Percentiles rank a stretch among this genome's conserved stretches.
These are phyloP conservation scores for Romanogobio albipinnatus DNA, from an alignment of 2,113 vertebrate genomes.

Conservation along the genomic window DNA sequence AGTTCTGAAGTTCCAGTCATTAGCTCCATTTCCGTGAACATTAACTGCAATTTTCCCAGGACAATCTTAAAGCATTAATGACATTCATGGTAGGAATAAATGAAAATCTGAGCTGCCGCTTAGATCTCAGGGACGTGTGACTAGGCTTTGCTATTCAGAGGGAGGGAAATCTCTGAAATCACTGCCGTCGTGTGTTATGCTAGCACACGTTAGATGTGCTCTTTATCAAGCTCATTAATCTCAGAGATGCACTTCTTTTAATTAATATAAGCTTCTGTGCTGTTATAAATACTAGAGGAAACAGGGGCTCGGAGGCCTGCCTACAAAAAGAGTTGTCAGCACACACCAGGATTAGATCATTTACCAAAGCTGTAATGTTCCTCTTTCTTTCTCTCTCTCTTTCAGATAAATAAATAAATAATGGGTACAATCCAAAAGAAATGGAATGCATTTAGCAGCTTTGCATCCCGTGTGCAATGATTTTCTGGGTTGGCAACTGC, in stretches of 20 bases:
- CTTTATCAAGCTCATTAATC: conserved; percentile 68
- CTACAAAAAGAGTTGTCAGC: conserved; percentile 39
- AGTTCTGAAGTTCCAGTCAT: conserved; percentile 50
- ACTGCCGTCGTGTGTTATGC: conserved; percentile 32
- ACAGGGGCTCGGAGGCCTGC: conserved; percentile 30
- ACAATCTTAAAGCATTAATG: conserved; percentile 40
- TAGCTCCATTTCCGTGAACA: conserved; percentile 46
- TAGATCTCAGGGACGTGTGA: conserved; percentile 51
- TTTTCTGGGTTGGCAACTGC: conserved; percentile 39
- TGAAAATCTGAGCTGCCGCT: conserved; percentile 45
- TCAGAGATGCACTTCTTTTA: conserved; percentile 65
- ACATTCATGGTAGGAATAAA: conserved; percentile 39
- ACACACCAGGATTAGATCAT: conserved; percentile 41
- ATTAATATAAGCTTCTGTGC: conserved; percentile 65
- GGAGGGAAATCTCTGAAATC: conserved; percentile 28
- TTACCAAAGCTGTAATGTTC: conserved; percentile 40
- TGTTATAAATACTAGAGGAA: conserved; percentile 57
- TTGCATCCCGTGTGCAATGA: conserved; percentile 17
- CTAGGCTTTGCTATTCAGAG: not conserved
- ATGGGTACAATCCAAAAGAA: conserved; percentile 20
- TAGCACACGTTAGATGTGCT: conserved; percentile 60
- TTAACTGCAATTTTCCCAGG: conserved; percentile 36
- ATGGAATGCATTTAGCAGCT: conserved; percentile 17
- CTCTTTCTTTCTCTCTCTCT: conserved; percentile 15
- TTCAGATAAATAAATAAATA: conserved; percentile 44